These are phyloP conservation scores for Scolanthus callimorphus DNA, from an alignment of 92 coral and sea anemone species.

Conservation along the genomic window DNA sequence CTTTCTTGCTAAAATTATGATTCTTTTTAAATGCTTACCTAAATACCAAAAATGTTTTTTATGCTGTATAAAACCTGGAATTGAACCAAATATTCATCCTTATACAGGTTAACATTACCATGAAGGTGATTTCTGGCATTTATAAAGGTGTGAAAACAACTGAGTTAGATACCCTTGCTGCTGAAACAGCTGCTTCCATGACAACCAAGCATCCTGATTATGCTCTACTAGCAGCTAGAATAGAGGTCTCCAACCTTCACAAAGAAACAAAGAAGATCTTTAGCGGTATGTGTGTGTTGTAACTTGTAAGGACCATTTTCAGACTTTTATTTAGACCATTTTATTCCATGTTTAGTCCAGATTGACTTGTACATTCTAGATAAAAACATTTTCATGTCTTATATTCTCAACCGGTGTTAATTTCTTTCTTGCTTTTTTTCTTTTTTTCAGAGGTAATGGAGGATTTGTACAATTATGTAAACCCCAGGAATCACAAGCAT, in stretches of 20 bases:
- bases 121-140: slow-evolving; percentile 83
- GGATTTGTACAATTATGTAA: slow-evolving; percentile 79
- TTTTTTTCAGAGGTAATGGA: slow-evolving; percentile 80
- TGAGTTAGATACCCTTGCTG: slow-evolving; percentile 93
- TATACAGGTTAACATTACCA: slow-evolving; percentile 72
- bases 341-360: too few species aligned
- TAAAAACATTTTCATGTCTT: too few species aligned
- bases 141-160: slow-evolving; percentile 89
- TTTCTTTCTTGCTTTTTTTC: too few species aligned
- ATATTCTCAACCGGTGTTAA: too few species aligned
- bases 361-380: too few species aligned
- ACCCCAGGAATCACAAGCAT: slow-evolving; percentile 85
- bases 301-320: too few species aligned
- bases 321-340: too few species aligned
- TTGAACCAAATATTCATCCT: background rate
- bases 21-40: too few species aligned
- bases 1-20: too few species aligned
- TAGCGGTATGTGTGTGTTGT: slow-evolving; percentile 60
- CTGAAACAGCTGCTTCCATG: slow-evolving; percentile 96
- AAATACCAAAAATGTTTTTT: too few species aligned
- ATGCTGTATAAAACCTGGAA: background rate
- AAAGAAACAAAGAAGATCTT: slow-evolving; percentile 90
- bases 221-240: slow-evolving; percentile 89
- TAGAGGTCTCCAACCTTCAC: slow-evolving; percentile 96
- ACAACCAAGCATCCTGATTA: slow-evolving; percentile 97